Evolutionary conservation across 2,797 vertebrate species (phyloP).

Genomic region (Stomatorhinus walkeri): DNA sequence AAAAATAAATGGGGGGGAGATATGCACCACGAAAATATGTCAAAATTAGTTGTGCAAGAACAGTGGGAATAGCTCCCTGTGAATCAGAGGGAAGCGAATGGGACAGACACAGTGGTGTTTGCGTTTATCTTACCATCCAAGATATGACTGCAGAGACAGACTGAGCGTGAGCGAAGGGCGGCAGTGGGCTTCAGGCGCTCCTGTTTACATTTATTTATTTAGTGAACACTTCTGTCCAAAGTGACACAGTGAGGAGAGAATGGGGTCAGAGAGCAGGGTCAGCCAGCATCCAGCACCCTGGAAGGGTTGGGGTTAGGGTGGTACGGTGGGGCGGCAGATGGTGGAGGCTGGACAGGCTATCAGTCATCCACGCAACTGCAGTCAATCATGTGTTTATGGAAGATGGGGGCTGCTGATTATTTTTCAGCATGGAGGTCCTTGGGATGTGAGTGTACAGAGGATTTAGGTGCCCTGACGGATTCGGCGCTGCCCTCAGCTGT

Average conservation of each 20-base stretch:
- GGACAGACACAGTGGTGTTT: neutral
- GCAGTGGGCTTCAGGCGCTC: neutral
- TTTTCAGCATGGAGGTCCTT: neutral
- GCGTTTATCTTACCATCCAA: neutral
- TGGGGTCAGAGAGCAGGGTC: neutral
- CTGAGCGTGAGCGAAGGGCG: neutral
- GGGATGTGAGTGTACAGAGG: neutral
- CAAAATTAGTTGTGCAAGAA: conserved; percentile 13
- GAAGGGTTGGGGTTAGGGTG: neutral
- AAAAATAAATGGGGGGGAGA: conserved; percentile 55
- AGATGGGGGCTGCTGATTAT: neutral
- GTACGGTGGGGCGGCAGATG: neutral
- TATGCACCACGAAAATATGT: neutral
- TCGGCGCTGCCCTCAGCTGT: neutral
- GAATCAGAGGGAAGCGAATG: neutral
- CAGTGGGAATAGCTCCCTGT: neutral
- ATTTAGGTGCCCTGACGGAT: neutral
- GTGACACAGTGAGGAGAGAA: neutral
- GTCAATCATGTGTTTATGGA: neutral
- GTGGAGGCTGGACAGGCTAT: neutral
- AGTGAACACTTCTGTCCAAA: neutral
- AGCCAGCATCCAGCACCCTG: neutral
- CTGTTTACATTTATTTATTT: neutral
- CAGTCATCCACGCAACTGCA: neutral
- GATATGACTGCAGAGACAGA: neutral